A percentile compares a stretch with the other conserved stretches of the same genome.
Conservation (phyloP, 2,113 vertebrate species). For the Apodemus speciosus region DNA sequence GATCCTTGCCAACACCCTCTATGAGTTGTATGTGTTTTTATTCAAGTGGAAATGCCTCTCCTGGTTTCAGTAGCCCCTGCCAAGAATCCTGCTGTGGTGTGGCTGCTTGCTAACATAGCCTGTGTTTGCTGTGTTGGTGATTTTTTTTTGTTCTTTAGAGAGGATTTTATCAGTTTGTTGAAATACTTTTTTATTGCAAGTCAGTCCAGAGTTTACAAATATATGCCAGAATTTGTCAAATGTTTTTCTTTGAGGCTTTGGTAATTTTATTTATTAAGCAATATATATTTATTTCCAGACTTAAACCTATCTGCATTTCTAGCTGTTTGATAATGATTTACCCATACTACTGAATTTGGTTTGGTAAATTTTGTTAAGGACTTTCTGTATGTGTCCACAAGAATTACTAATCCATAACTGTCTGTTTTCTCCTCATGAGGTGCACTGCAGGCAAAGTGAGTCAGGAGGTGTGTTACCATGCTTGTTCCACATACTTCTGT, state of each 20-base stretch:
- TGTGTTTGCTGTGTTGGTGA: background rate
- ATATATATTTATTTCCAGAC: background rate
- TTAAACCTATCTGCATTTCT: background rate
- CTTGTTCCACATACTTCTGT: background rate
- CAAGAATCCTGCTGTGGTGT: background rate
- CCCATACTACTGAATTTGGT: background rate
- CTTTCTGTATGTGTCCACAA: background rate
- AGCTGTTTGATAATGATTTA: background rate
- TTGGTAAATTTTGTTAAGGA: background rate
- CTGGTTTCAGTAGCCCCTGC: background rate
- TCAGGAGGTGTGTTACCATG: background rate
- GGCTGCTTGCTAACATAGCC: background rate
- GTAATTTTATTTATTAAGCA: background rate
- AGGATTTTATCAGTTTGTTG: background rate
- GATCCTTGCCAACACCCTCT: background rate
- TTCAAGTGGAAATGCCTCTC: background rate
- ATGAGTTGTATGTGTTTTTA: background rate
- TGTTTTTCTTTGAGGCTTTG: background rate
- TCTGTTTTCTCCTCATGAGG: background rate
- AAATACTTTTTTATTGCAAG: background rate
- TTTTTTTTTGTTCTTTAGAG: background rate
- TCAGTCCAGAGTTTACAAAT: background rate
- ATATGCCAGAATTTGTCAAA: background rate
- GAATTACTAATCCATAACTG: background rate
- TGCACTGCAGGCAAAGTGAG: background rate